Percentiles rank a stretch among this genome's conserved stretches.
phyloP scores from a whole-genome alignment of 2,888 invertebrate species.

The Tipula vernalis region DNA sequence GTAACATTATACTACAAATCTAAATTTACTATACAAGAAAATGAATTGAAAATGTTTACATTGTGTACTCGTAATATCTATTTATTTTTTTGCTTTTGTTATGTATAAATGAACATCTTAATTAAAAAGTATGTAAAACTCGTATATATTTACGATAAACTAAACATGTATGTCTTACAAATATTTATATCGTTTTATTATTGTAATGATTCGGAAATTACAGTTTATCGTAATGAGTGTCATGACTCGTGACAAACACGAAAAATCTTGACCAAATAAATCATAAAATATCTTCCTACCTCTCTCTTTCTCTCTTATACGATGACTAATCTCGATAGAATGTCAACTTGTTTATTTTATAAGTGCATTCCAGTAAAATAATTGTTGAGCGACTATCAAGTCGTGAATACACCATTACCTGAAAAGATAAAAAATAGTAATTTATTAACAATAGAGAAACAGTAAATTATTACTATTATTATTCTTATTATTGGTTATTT shows the following conservation, averaged over 20 bases:
- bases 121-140: too few species aligned
- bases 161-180: too few species aligned
- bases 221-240: background rate
- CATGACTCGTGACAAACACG: background rate
- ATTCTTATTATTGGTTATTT: background rate
- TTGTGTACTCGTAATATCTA: too few species aligned
- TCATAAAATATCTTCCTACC: background rate
- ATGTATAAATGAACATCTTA: too few species aligned
- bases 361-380: background rate
- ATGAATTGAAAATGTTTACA: background rate
- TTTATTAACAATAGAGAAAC: background rate
- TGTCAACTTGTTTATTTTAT: background rate
- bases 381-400: background rate
- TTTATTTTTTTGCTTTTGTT: too few species aligned
- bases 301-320: background rate
- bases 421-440: background rate
- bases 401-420: background rate
- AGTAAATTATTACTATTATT: background rate
- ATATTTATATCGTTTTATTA: background rate
- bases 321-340: background rate
- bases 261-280: background rate
- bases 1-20: background rate
- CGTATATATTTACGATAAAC: too few species aligned
- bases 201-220: background rate
- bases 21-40: background rate